These are phyloP conservation scores for Marasmarcha lunaedactyla DNA, from an alignment of 2,888 invertebrate species.

Conservation along the genomic window DNA sequence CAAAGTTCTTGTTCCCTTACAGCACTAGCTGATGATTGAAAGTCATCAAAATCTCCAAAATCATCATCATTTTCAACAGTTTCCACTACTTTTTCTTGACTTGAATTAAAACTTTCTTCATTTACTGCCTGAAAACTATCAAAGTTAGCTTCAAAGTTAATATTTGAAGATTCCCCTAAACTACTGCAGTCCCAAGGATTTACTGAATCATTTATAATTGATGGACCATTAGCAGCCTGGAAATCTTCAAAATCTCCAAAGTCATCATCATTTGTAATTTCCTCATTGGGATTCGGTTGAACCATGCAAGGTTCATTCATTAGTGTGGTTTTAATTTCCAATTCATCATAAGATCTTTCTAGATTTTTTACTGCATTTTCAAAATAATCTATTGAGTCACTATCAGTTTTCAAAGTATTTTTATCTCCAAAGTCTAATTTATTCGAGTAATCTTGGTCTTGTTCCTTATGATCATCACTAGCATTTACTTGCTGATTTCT, in stretches of 20 bases:
- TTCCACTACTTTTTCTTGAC: constrained; percentile 12
- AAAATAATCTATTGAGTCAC: constrained; percentile 4
- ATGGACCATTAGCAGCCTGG: constrained; percentile 19
- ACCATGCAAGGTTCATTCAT: neutral
- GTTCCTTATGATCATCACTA: neutral
- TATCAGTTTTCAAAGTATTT: neutral
- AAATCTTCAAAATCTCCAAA: constrained; percentile 43
- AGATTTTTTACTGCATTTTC: constrained; percentile 1
- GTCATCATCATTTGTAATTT: constrained; percentile 25
- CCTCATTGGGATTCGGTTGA: neutral
- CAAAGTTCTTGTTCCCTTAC: constrained; percentile 11
- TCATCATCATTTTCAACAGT: constrained; percentile 46
- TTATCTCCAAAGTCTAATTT: neutral
- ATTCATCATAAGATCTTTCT: neutral
- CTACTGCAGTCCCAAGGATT: constrained; percentile 47
- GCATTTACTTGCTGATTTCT: neutral
- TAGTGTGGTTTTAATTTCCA: neutral
- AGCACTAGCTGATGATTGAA: constrained; percentile 35
- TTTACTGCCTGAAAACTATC: constrained; percentile 15
- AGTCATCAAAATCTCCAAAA: constrained; percentile 72
- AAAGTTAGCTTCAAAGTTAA: constrained; percentile 49
- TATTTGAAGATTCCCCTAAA: constrained; percentile 24
- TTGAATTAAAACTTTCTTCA: constrained; percentile 13
- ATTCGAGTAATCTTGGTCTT: neutral
- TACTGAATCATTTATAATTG: constrained; percentile 26